Percentiles rank a stretch among this genome's conserved stretches.
Evolutionary conservation across 2,797 vertebrate genomes (phyloP).

Genomic region (Leuciscus waleckii): DNA sequence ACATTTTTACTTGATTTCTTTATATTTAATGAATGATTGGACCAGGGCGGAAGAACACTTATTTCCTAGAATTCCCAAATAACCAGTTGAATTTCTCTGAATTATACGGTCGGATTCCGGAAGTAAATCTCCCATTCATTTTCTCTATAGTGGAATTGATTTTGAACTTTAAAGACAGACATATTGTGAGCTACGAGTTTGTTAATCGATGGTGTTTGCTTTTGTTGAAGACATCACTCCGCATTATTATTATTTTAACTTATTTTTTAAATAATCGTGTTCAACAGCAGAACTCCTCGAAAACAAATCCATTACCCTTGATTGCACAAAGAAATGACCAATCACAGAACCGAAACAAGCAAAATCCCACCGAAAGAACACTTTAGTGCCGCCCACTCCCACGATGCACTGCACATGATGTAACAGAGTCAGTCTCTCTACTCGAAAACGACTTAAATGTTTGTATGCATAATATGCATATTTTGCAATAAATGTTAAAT

Average conservation of each 20-base stretch:
- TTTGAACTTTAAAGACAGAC: not conserved
- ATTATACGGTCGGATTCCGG: not conserved
- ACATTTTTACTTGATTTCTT: not conserved
- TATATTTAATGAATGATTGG: not conserved
- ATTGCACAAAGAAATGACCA: not conserved
- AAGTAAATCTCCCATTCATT: not conserved
- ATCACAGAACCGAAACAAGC: not conserved
- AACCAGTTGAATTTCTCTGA: not conserved
- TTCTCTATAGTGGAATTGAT: not conserved
- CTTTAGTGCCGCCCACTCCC: not conserved
- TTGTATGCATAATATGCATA: not conserved
- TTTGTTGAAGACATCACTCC: not conserved
- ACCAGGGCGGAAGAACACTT: not conserved
- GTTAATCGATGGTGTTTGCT: not conserved
- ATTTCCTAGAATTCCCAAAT: not conserved
- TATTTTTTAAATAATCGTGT: not conserved
- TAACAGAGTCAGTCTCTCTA: no score
- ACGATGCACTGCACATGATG: no score
- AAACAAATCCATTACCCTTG: not conserved
- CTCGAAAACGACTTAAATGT: not conserved
- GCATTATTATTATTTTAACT: not conserved
- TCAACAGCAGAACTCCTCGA: not conserved
- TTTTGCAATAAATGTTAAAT: not conserved
- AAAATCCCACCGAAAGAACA: accelerated
- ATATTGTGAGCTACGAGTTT: not conserved